These are phyloP conservation scores for Sminthurides bifidus DNA, from an alignment of 1,140 invertebrate species.

Conservation along the genomic window DNA sequence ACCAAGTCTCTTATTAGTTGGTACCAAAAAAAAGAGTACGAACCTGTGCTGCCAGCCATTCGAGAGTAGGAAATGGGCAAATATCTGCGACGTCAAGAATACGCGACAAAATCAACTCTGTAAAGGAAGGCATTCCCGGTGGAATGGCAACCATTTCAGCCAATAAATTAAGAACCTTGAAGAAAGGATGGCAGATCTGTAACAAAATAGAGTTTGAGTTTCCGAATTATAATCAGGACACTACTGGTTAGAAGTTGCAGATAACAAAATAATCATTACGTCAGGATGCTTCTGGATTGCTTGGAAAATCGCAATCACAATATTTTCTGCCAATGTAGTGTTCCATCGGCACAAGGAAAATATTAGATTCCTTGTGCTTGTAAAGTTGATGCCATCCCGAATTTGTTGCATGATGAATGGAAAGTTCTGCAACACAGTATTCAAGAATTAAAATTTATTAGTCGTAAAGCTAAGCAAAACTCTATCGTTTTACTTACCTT, in stretches of 20 bases:
- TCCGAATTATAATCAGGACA: background rate
- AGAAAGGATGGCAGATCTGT: conserved; percentile 70
- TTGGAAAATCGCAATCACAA: conserved; percentile 76
- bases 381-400: conserved; percentile 78
- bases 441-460: conserved; percentile 7
- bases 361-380: conserved; percentile 82
- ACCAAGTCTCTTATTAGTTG: background rate
- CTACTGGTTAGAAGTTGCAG: background rate
- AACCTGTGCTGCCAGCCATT: conserved; percentile 72
- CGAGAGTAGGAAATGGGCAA: conserved; percentile 76
- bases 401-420: conserved; percentile 90
- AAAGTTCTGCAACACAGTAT: conserved; percentile 51
- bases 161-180: conserved; percentile 70
- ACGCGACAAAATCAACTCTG: conserved; percentile 67
- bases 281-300: conserved; percentile 80
- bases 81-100: conserved; percentile 84
- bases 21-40: too few species aligned
- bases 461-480: background rate
- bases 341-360: conserved; percentile 83
- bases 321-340: conserved; percentile 68
- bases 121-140: conserved; percentile 73
- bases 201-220: conserved; percentile 25
- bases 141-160: conserved; percentile 57
- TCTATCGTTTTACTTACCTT: conserved; percentile 45
- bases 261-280: conserved; percentile 39